phyloP scores from a whole-genome alignment of 1,140 invertebrate species.

The Chironomus tepperi region DNA sequence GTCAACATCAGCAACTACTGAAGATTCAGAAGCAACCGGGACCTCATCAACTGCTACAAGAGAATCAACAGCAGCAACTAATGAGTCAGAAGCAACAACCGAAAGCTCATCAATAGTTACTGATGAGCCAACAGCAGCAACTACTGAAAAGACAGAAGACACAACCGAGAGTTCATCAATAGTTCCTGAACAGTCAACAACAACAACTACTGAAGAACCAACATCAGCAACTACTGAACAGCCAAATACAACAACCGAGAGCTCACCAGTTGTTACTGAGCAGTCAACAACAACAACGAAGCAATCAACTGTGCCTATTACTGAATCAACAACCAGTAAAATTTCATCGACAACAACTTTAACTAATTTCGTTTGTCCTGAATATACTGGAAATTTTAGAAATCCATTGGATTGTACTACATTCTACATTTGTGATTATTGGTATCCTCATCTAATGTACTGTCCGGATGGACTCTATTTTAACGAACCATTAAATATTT shows the following conservation, averaged over 20 bases:
- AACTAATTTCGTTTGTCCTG: not conserved
- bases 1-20: no score
- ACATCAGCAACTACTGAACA: not conserved
- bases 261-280: no score
- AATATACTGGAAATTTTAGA: conserved; percentile 26
- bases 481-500: conserved; percentile 19
- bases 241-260: not conserved
- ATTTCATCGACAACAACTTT: conserved; percentile 2
- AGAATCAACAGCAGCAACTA: no score
- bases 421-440: conserved; percentile 30
- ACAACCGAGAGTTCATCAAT: no score
- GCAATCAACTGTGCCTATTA: not conserved
- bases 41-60: no score
- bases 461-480: conserved; percentile 27
- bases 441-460: conserved; percentile 10
- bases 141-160: no score
- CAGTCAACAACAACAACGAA: not conserved
- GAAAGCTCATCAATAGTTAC: no score
- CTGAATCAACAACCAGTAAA: not conserved
- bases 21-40: no score
- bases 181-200: no score
- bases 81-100: no score
- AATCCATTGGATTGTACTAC: conserved; percentile 29
- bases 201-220: no score
- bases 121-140: no score